Percentiles rank a stretch among this genome's conserved stretches.
phyloP scores from a whole-genome alignment of 2,888 invertebrate species.

The Amiota minor region DNA sequence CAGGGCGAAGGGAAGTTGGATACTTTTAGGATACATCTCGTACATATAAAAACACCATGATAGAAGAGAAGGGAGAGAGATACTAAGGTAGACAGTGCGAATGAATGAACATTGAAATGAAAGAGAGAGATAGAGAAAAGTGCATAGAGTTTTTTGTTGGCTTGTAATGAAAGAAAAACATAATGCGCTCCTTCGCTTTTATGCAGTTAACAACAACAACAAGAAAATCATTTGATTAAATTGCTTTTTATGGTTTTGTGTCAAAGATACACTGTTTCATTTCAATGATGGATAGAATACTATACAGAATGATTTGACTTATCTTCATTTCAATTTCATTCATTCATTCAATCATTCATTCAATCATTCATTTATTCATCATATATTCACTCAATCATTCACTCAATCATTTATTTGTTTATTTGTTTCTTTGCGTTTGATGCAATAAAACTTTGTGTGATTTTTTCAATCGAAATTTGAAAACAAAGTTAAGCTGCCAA shows the following conservation, averaged over 20 bases:
- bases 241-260: conserved; percentile 26
- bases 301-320: not conserved
- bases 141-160: not conserved
- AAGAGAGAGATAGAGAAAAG: too few species aligned
- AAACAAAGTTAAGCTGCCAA: conserved; percentile 60
- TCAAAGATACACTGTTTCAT: conserved; percentile 6
- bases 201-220: conserved; percentile 3
- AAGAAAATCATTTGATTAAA: conserved; percentile 24
- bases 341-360: not conserved
- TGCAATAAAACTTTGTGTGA: conserved; percentile 33
- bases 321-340: not conserved
- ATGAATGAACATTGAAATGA: too few species aligned
- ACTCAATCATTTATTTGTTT: not conserved
- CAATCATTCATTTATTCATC: not conserved
- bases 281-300: not conserved
- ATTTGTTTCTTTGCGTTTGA: not conserved
- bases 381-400: conserved; percentile 10
- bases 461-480: conserved; percentile 67
- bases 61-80: too few species aligned
- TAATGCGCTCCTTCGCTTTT: not conserved
- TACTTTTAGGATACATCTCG: too few species aligned
- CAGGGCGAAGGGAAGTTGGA: too few species aligned
- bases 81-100: too few species aligned
- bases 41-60: too few species aligned
- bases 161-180: conserved; percentile 21